A percentile compares a stretch with the other conserved stretches of the same genome.
These are phyloP conservation scores for Myotis brandtii DNA, from an alignment of 2,113 vertebrate species.

Conservation along the genomic window DNA sequence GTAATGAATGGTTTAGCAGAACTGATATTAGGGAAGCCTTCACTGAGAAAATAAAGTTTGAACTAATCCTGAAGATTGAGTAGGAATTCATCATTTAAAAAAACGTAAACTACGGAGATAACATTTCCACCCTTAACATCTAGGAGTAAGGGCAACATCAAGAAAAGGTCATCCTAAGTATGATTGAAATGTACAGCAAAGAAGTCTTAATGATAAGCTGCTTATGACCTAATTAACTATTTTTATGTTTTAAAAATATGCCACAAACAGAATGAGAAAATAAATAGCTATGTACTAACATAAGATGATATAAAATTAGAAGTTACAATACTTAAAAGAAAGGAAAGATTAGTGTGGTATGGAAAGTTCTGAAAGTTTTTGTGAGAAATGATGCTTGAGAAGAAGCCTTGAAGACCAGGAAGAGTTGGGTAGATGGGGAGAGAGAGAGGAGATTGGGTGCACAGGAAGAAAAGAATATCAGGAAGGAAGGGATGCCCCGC, in stretches of 20 bases:
- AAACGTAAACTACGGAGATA: not conserved
- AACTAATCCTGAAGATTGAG: not conserved
- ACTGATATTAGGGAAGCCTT: not conserved
- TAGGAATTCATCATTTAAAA: not conserved
- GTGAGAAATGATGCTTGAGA: not conserved
- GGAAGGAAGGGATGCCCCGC: too few species aligned
- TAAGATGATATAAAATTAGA: not conserved
- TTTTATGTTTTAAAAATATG: not conserved
- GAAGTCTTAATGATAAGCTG: not conserved
- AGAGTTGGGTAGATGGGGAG: not conserved
- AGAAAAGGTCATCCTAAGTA: not conserved
- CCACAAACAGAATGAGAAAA: not conserved
- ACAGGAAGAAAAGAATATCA: not conserved
- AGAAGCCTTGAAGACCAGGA: not conserved
- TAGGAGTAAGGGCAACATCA: not conserved
- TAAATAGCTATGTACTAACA: not conserved
- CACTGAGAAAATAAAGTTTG: not conserved
- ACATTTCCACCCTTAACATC: not conserved
- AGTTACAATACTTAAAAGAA: not conserved
- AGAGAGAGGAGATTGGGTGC: not conserved
- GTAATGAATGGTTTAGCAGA: slow-evolving; percentile 6
- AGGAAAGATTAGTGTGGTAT: not conserved
- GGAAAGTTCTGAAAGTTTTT: not conserved
- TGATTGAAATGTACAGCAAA: not conserved
- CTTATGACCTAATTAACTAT: not conserved